Conservation (phyloP, 1,140 invertebrate genomes). For the Heliconius hewitsoni region DNA sequence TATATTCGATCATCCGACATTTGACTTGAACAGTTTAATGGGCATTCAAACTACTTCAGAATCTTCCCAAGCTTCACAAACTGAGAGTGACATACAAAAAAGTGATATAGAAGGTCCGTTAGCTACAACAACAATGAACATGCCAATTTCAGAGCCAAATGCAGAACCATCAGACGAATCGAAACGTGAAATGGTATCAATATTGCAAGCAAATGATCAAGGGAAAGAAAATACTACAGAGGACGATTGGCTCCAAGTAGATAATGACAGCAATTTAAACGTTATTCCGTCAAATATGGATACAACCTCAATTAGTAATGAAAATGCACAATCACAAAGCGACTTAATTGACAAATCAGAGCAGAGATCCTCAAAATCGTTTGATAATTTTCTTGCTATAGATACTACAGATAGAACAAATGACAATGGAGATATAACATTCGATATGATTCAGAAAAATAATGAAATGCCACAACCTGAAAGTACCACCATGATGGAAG, state of each 20-base stretch:
- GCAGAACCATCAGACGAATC: conserved; percentile 56
- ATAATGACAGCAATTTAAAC: conserved; percentile 24
- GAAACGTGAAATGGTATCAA: conserved; percentile 57
- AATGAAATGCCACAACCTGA: conserved; percentile 22
- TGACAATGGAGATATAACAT: conserved; percentile 42
- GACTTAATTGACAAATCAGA: conserved; percentile 45
- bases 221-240: conserved; percentile 35
- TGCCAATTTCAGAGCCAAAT: conserved; percentile 55
- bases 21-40: conserved; percentile 37
- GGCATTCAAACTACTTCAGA: conserved; percentile 28
- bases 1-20: conserved; percentile 31
- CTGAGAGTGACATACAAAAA: conserved; percentile 12
- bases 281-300: conserved; percentile 3
- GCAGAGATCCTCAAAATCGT: conserved; percentile 56
- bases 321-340: conserved; percentile 27
- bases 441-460: conserved; percentile 45
- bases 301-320: conserved; percentile 19
- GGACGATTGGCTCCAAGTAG: conserved; percentile 59
- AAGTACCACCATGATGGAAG: neutral
- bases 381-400: conserved; percentile 46
- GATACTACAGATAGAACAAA: conserved; percentile 43
- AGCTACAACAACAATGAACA: conserved; percentile 49
- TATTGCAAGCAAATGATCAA: conserved; percentile 46
- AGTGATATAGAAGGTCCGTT: neutral
- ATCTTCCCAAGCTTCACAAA: neutral